phyloP scores from a whole-genome alignment of 92 coral and sea anemone genomes.

The Parazoanthus darwini region DNA sequence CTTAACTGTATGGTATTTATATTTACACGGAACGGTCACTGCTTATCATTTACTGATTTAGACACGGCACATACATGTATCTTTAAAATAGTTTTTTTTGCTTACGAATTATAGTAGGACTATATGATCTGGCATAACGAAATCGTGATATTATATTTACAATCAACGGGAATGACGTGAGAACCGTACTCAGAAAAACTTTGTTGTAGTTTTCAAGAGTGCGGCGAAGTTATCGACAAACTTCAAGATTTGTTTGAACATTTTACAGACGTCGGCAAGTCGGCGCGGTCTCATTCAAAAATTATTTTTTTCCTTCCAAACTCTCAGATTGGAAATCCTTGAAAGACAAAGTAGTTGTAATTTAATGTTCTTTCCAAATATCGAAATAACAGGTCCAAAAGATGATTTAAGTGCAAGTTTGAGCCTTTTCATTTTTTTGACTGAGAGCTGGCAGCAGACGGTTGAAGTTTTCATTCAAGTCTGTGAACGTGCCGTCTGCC shows the following conservation, averaged over 20 bases:
- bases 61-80: background rate
- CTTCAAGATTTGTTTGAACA: background rate
- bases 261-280: background rate
- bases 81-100: background rate
- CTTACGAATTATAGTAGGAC: background rate
- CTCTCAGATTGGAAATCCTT: too few relatives aligned
- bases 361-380: too few relatives aligned
- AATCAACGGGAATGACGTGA: background rate
- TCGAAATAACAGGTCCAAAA: too few relatives aligned
- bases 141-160: constrained; percentile 1
- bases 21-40: constrained; percentile 8
- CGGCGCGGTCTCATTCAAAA: background rate
- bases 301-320: background rate
- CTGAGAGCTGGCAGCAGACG: background rate
- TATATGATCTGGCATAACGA: constrained; percentile 4
- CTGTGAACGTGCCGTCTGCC: background rate
- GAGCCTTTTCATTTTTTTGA: background rate
- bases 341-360: too few relatives aligned
- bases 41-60: background rate
- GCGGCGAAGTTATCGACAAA: background rate
- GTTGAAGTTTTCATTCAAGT: too few relatives aligned
- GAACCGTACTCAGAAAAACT: too few relatives aligned
- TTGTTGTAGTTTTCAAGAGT: too few relatives aligned
- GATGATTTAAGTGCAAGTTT: too few relatives aligned
- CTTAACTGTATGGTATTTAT: background rate